These are phyloP conservation scores for Acanthis flammea DNA, from an alignment of 2,797 vertebrate species.

Conservation along the genomic window DNA sequence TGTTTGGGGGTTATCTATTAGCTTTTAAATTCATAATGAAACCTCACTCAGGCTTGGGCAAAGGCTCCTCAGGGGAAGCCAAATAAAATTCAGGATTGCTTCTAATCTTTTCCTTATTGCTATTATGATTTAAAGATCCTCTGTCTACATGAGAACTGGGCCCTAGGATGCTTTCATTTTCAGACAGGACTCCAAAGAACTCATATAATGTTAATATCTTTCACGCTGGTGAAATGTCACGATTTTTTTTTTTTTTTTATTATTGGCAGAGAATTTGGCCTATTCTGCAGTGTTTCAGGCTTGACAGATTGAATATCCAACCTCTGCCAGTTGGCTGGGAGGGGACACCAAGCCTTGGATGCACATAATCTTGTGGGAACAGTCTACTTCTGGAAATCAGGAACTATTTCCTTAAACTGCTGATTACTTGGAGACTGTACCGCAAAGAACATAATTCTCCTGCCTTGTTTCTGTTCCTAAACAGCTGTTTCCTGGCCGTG, in stretches of 20 bases:
- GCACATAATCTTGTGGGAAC: conserved; percentile 19
- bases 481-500: conserved; percentile 36
- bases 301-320: not conserved
- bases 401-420: conserved; percentile 30
- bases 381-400: conserved; percentile 33
- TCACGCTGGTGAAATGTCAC: not conserved
- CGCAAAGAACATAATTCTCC: not conserved
- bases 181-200: not conserved
- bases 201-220: not conserved
- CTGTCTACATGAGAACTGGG: not conserved
- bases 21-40: not conserved
- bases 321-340: conserved; percentile 17
- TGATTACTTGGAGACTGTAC: conserved; percentile 23
- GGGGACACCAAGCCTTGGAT: not conserved
- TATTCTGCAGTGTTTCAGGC: not conserved
- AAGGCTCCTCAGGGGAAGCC: not conserved
- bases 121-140: not conserved
- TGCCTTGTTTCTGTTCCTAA: conserved; percentile 33
- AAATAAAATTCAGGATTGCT: not conserved
- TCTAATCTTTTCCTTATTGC: not conserved
- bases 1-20: not conserved
- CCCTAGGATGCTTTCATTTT: not conserved
- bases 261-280: not conserved
- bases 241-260: not conserved
- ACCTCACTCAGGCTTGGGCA: not conserved